Base-by-base conservation (phyloP, 1,140 invertebrate species). In the Pseudoatta argentina region DNA sequence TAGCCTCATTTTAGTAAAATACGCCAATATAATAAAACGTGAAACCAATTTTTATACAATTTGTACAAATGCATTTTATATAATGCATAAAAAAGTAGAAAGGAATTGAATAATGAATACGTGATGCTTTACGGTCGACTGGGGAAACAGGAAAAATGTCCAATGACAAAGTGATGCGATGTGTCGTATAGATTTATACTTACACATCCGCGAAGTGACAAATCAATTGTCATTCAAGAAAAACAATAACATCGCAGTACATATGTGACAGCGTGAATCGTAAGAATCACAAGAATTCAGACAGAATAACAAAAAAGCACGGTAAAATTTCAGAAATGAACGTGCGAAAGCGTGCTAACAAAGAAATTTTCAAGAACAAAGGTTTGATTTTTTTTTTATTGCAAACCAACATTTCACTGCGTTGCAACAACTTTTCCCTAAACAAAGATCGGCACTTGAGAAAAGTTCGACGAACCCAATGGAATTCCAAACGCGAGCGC, bases 401-500 rank as follows among this genome's bases (percentile, higher is more conserved):
- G 10, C 24, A 57, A 67, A 69, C 14, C n/a, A 27, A 48, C 16
- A 4, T 57, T 44, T 18, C 30, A 55, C 12, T n/a, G 10, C 8
- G 3, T 39, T 12, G 24, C 21, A 44, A 69, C 30, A 16, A 57
- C 59, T 78, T 78, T 66, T 66, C 18, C 78, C 51, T 7, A 81
- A 81, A 71, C 64, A 66, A 71, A 81, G 64, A 81, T 71, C 64
- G 4, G 30, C 34, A 51, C 27, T 21, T 6, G 57, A 24, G 55
- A 73, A 75, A 83, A 75, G 79, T 83, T 83, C 69, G 79, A 83
- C n/a, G 79, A 27, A 83, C 69, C 24, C 79, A 12, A 61, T 83
- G 79, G 69, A 83, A 83, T 83, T 83, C 67, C 69, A 83, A 83
- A 83, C 69, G 79, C 79, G 79, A 51, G 39, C 69, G 39, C 39